These are phyloP conservation scores for Xylophagus ater DNA, from an alignment of 2,888 invertebrate genomes.

Conservation along the genomic window DNA sequence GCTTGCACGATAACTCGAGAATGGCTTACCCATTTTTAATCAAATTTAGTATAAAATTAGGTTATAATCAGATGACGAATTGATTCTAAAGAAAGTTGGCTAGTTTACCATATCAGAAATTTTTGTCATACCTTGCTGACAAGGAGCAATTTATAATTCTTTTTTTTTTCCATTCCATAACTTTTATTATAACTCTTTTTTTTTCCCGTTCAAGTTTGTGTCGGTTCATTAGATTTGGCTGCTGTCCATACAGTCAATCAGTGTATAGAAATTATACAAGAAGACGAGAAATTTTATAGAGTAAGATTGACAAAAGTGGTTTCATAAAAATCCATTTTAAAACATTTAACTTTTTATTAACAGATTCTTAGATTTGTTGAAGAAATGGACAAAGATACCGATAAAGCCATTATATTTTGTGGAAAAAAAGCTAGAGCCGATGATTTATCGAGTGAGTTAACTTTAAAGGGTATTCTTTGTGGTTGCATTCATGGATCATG, in stretches of 20 bases:
- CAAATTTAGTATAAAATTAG: no score
- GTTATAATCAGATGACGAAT: no score
- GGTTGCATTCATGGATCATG: constrained; percentile 84
- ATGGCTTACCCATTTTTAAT: no score
- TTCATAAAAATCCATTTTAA: not conserved
- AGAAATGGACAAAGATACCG: constrained; percentile 56
- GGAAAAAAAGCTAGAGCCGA: constrained; percentile 77
- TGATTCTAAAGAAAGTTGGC: no score
- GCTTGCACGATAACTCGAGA: no score
- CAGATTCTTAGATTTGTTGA: constrained; percentile 57
- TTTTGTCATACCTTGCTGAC: no score
- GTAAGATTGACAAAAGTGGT: constrained; percentile 34
- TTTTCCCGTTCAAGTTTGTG: constrained; percentile 77
- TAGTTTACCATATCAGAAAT: no score
- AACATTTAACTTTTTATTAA: constrained; percentile 16
- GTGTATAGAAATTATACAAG: constrained; percentile 59
- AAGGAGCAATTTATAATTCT: no score
- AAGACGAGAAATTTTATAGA: constrained; percentile 53
- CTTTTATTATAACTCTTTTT: no score
- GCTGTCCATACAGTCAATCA: constrained; percentile 84
- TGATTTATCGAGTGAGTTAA: constrained; percentile 69
- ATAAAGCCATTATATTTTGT: constrained; percentile 86
- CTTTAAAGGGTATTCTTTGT: constrained; percentile 54
- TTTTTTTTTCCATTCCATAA: no score
- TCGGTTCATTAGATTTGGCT: constrained; percentile 78